Evolutionary conservation across 2,797 vertebrate species (phyloP).

Genomic region (Dryobates pubescens): DNA sequence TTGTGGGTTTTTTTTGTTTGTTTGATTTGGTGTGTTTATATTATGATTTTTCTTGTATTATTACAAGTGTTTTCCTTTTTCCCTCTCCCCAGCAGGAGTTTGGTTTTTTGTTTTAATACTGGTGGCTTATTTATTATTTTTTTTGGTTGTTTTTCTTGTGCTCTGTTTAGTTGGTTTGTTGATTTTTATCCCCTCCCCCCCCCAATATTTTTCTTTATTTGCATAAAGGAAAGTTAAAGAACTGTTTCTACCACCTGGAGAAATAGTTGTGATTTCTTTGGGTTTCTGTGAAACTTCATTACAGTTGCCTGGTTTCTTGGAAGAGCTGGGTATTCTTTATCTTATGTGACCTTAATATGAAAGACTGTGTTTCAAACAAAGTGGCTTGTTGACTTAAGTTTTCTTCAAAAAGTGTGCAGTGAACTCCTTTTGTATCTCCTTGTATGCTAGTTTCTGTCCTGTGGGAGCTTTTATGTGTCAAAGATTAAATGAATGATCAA

Average conservation of each 20-base stretch:
- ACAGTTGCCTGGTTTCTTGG: neutral
- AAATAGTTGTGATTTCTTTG: neutral
- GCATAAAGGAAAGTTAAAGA: neutral
- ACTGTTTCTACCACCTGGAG: neutral
- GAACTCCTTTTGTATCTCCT: neutral
- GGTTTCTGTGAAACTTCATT: neutral
- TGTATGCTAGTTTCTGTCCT: neutral
- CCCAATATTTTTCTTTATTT: neutral
- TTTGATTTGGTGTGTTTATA: neutral
- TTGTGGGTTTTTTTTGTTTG: neutral
- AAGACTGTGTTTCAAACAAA: neutral
- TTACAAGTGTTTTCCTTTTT: neutral
- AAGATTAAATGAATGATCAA: neutral
- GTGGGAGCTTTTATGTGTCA: neutral
- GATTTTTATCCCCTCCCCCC: neutral
- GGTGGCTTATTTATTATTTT: too few relatives aligned
- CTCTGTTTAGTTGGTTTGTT: neutral
- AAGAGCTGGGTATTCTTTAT: neutral
- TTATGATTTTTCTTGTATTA: neutral
- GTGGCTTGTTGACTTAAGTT: neutral
- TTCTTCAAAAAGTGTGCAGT: neutral
- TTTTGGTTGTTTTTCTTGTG: too few relatives aligned
- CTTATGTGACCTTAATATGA: neutral
- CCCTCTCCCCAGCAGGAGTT: neutral
- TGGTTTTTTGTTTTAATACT: too few relatives aligned